Percentiles rank a stretch among this genome's conserved stretches.
These are phyloP conservation scores for Dioctria rufipes DNA, from an alignment of 2,888 invertebrate species.

Conservation along the genomic window DNA sequence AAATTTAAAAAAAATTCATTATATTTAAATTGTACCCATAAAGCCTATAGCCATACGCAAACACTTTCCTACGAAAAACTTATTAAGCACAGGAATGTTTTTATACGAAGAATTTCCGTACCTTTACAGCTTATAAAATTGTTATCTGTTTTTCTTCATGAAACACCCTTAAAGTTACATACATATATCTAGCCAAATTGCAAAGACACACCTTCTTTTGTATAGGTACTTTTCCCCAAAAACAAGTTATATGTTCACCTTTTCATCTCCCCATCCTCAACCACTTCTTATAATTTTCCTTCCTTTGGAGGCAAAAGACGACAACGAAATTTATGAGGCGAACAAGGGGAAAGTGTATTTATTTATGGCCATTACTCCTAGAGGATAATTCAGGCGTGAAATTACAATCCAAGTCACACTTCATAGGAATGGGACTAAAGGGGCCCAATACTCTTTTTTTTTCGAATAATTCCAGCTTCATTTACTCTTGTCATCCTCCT, in stretches of 20 bases:
- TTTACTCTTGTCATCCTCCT: not conserved
- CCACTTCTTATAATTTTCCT: not conserved
- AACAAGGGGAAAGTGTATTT: slow-evolving; percentile 32
- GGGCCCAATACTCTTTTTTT: not conserved
- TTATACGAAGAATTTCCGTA: no score
- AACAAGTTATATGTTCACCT: not conserved
- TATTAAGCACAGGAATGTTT: no score
- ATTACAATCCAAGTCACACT: slow-evolving; percentile 45
- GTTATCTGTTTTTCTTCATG: no score
- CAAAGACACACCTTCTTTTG: no score
- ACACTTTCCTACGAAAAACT: no score
- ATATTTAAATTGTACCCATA: no score
- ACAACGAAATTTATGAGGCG: slow-evolving; percentile 32
- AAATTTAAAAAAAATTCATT: no score
- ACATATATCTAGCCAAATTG: no score
- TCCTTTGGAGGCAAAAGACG: not conserved
- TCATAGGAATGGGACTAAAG: not conserved
- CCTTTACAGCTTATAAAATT: no score
- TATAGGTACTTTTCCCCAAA: no score
- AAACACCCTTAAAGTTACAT: no score
- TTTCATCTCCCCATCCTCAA: not conserved
- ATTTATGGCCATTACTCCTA: slow-evolving; percentile 49
- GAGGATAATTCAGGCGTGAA: slow-evolving; percentile 55
- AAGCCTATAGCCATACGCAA: no score
- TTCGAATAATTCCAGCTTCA: not conserved